Base-by-base conservation (phyloP, 2,888 invertebrate genomes). In the Molanna angustata region DNA sequence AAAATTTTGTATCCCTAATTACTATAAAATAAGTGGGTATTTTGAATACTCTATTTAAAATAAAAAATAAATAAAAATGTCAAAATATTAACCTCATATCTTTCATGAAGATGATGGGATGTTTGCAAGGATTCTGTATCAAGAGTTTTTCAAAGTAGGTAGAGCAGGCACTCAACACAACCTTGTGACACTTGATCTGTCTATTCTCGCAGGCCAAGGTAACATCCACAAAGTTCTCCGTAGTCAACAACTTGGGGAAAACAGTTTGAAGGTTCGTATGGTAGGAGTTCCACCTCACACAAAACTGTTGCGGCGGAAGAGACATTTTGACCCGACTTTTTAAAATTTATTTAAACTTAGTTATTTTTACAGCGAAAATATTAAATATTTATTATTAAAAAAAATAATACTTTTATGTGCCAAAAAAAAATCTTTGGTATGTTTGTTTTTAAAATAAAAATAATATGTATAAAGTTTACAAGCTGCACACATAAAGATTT, bases 211-310 rank as follows among this genome's bases (percentile, higher is more conserved):
- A 92, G 2, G 92, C 91, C 46, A 93, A 70, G 0, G 93, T 93
- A 43, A 92, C 92, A 70, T 93, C 93, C 0, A 92, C 90, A 66
- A 93, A 92, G 67, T 87, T 85, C 67, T 89, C 88, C n/a, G 84
- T 83, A 17, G 84, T 82, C 6, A 89, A 76, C 13, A 89, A 75
- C 9, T 85, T 85, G 1, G 88, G 87, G 65, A 89, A 89, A 57
- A 87, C 86, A 61, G 83, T 83, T 76, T 84, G 88, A 71, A 90
- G 79, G 66, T 89, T 89, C 33, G 85, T 83, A 65, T 88, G 88
- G 69, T 89, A 88, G 62, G 87, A 88, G 69, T 89, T 89, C 90
- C 89, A 90, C 64, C 88, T 78, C 43, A 90, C 83, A 66, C 86
- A 86, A 62, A 86, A 86, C 74, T 86, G 80, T 65, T 83, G 83